Evolutionary conservation across 92 coral and sea anemone genomes (phyloP).

Genomic region (Phenganax stokvisi): DNA sequence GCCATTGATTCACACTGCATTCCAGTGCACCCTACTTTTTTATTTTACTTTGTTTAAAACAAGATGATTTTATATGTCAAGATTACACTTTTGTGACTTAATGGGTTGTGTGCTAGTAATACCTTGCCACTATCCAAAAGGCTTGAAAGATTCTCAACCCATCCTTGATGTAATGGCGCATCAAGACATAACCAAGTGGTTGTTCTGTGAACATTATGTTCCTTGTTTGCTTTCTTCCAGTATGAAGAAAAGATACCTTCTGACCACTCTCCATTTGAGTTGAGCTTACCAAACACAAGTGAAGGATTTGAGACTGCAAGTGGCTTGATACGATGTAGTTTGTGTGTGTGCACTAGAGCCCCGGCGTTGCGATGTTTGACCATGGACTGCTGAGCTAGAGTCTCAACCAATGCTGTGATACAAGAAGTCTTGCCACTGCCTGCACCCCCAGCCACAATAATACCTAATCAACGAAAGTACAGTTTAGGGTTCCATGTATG

Average conservation of each 20-base stretch:
- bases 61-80: background rate
- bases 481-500: background rate
- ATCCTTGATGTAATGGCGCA: constrained; percentile 90
- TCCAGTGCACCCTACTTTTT: no score
- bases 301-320: constrained; percentile 86
- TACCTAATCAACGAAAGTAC: constrained; percentile 47
- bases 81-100: no score
- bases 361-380: constrained; percentile 94
- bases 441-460: constrained; percentile 82
- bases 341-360: constrained; percentile 82
- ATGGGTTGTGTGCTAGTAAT: no score
- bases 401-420: constrained; percentile 81
- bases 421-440: constrained; percentile 95
- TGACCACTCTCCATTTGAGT: constrained; percentile 71
- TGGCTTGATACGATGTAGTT: constrained; percentile 81
- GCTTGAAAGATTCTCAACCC: constrained; percentile 92
- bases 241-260: constrained; percentile 92
- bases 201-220: constrained; percentile 87
- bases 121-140: constrained; percentile 85
- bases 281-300: constrained; percentile 85
- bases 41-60: background rate
- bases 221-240: constrained; percentile 95
- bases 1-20: background rate
- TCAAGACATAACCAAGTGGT: constrained; percentile 97
- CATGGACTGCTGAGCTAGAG: constrained; percentile 75